A percentile compares a stretch with the other conserved stretches of the same genome.
Conservation (phyloP, 2,888 invertebrate species). For the Mimumesa dahlbomi region DNA sequence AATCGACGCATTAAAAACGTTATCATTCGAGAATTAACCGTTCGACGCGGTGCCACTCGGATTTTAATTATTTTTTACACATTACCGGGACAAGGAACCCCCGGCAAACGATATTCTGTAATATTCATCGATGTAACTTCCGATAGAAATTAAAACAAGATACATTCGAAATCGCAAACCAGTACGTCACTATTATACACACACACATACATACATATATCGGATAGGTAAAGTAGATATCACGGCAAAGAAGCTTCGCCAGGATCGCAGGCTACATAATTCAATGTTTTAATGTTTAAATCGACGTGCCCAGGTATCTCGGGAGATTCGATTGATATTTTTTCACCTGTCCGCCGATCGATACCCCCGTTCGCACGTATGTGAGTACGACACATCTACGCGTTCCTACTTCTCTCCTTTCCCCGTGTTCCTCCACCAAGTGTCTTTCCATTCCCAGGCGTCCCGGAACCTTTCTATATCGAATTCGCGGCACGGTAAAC, state of each 20-base stretch:
- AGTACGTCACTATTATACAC: too few species aligned
- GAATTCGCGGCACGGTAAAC: conserved; percentile 64
- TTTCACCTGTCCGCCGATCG: conserved; percentile 17
- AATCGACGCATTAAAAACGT: too few species aligned
- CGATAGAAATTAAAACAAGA: too few species aligned
- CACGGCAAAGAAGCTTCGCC: conserved; percentile 40
- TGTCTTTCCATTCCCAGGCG: conserved; percentile 46
- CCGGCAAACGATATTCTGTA: too few species aligned
- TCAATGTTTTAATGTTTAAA: conserved; percentile 50
- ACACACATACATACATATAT: too few species aligned
- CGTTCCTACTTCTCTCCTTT: not conserved
- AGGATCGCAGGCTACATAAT: conserved; percentile 48
- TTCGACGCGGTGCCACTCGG: too few species aligned
- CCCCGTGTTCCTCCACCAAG: conserved; percentile 38
- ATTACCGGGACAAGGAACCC: too few species aligned
- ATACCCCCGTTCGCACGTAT: not conserved
- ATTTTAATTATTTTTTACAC: too few species aligned
- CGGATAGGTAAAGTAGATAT: too few species aligned
- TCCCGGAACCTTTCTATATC: conserved; percentile 45
- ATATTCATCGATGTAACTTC: too few species aligned
- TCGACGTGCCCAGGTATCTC: conserved; percentile 8
- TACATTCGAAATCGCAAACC: too few species aligned
- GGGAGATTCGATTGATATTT: conserved; percentile 55
- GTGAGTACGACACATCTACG: not conserved
- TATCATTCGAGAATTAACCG: too few species aligned